Percentiles rank a stretch among this genome's conserved stretches.
Conservation (phyloP, 2,113 vertebrate species). For the Sphyrna mokarran region DNA sequence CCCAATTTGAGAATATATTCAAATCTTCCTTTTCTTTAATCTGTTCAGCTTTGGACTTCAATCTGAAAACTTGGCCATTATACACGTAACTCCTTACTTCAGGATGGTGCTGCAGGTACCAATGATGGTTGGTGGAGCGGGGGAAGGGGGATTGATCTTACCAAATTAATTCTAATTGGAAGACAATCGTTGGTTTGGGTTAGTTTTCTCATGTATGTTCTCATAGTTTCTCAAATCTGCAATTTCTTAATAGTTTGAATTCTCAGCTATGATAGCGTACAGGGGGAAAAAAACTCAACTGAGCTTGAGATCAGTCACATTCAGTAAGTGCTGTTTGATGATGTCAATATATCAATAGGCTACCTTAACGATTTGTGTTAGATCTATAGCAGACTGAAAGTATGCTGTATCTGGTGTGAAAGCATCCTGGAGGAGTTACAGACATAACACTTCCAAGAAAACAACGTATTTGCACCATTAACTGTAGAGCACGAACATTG, state of each 20-base stretch:
- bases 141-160: no score
- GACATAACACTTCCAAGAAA: background rate
- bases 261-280: background rate
- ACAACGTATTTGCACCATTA: background rate
- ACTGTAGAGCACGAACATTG: background rate
- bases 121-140: background rate
- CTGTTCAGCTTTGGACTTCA: background rate
- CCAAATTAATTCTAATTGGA: no score
- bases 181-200: background rate
- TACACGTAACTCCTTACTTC: background rate
- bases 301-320: background rate
- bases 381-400: background rate
- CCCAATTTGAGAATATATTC: background rate
- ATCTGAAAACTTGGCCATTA: background rate
- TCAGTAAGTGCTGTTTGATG: background rate
- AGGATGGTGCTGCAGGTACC: background rate
- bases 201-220: background rate
- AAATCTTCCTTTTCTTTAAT: background rate
- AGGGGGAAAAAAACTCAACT: background rate
- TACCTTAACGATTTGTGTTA: background rate
- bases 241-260: background rate
- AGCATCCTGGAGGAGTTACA: background rate
- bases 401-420: background rate
- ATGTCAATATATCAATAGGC: background rate
- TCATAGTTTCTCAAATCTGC: background rate